phyloP scores from a whole-genome alignment of 2,888 invertebrate species.

The Xylota segnis region DNA sequence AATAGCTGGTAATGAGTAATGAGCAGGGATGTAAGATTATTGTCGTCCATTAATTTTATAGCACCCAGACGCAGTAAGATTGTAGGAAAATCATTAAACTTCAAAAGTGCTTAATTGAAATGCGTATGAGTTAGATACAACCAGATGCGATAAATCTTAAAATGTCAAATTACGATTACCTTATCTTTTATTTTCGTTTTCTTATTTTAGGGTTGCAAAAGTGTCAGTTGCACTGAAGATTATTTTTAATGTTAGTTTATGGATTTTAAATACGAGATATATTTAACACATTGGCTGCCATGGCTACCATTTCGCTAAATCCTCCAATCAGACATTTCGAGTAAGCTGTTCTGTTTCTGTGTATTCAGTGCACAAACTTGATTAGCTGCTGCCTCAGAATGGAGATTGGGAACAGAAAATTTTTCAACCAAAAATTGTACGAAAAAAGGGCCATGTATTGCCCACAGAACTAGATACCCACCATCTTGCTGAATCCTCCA shows the following conservation, averaged over 20 bases:
- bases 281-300: too few species aligned
- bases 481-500: too few species aligned
- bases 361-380: too few species aligned
- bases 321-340: too few species aligned
- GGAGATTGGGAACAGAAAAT: too few species aligned
- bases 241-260: not conserved
- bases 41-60: constrained; percentile 57
- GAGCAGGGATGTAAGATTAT: constrained; percentile 40
- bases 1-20: constrained; percentile 61
- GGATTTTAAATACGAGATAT: not conserved
- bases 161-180: not conserved
- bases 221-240: not conserved
- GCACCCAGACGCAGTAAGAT: constrained; percentile 13
- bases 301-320: too few species aligned
- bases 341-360: too few species aligned
- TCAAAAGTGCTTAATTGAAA: constrained; percentile 54
- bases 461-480: too few species aligned
- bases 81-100: constrained; percentile 29
- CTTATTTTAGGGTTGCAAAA: not conserved
- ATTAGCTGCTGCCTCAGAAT: too few species aligned
- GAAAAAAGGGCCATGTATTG: too few species aligned
- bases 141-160: constrained; percentile 24
- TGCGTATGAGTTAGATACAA: constrained; percentile 7
- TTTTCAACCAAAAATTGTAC: too few species aligned
- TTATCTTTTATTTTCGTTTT: not conserved